These are phyloP conservation scores for Anastrepha ludens DNA, from an alignment of 1,140 invertebrate genomes.

Conservation along the genomic window DNA sequence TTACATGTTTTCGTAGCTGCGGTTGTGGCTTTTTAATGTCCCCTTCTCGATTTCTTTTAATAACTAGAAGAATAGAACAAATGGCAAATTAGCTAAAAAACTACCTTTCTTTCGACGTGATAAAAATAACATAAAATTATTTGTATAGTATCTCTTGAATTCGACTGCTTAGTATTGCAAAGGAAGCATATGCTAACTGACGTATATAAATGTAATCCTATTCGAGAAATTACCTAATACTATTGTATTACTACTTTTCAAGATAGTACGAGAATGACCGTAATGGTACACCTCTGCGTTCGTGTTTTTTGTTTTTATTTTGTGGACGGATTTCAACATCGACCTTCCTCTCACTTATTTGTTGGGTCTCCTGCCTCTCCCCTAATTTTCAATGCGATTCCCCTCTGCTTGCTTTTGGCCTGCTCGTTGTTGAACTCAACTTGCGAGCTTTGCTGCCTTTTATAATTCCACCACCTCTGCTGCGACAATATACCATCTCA, in stretches of 20 bases:
- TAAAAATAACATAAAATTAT: not conserved
- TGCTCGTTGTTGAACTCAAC: constrained; percentile 1
- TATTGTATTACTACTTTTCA: constrained; percentile 1
- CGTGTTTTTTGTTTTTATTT: not conserved
- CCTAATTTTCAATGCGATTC: not conserved
- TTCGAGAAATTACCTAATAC: not conserved
- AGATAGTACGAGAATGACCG: not conserved
- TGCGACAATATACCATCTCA: not conserved
- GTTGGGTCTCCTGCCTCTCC: not conserved
- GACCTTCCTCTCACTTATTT: not conserved
- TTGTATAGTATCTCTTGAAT: too few species aligned
- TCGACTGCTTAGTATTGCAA: too few species aligned
- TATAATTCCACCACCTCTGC: constrained; percentile 30
- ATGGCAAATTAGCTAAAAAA: too few species aligned
- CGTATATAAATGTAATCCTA: too few species aligned
- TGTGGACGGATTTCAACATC: constrained; percentile 14
- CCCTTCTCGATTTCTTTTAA: not conserved
- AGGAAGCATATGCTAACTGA: not conserved
- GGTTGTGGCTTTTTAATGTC: not conserved
- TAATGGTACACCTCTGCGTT: not conserved
- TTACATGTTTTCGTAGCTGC: not conserved
- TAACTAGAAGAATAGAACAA: constrained; percentile 11
- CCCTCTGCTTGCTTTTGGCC: not conserved
- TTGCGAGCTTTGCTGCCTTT: constrained; percentile 38
- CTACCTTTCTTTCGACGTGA: too few species aligned